phyloP scores from a whole-genome alignment of 2,113 vertebrate species.

The Xiphias gladius region DNA sequence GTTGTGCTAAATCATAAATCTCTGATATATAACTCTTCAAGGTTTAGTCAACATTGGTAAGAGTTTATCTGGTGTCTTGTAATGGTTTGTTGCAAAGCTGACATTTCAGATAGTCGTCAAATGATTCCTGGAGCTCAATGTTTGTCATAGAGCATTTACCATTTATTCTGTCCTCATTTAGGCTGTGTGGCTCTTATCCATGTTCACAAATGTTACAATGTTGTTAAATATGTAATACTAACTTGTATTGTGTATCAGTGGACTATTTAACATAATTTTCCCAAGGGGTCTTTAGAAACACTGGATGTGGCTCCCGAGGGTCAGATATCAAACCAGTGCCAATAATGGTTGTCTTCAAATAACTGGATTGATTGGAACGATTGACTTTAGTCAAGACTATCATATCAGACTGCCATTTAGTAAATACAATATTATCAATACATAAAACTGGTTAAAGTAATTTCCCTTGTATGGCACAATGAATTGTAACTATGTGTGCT shows the following conservation, averaged over 20 bases:
- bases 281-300: neutral
- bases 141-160: neutral
- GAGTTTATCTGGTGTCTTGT: slow-evolving; percentile 38
- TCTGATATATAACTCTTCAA: neutral
- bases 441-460: neutral
- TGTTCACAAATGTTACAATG: neutral
- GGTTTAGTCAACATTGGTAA: slow-evolving; percentile 39
- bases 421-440: neutral
- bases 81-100: slow-evolving; percentile 65
- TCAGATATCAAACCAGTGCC: neutral
- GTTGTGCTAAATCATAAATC: neutral
- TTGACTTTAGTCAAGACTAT: neutral
- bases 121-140: slow-evolving; percentile 40
- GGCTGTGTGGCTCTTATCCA: slow-evolving; percentile 6
- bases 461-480: neutral
- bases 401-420: neutral
- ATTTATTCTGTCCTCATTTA: slow-evolving; percentile 36
- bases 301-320: neutral
- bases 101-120: slow-evolving; percentile 54
- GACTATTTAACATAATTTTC: neutral
- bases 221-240: neutral
- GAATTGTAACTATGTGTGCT: neutral
- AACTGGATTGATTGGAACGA: neutral
- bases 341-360: neutral
- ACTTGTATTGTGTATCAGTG: neutral